These are phyloP conservation scores for Clarias platycephalus DNA, from an alignment of 2,797 vertebrate genomes.

Conservation along the genomic window DNA sequence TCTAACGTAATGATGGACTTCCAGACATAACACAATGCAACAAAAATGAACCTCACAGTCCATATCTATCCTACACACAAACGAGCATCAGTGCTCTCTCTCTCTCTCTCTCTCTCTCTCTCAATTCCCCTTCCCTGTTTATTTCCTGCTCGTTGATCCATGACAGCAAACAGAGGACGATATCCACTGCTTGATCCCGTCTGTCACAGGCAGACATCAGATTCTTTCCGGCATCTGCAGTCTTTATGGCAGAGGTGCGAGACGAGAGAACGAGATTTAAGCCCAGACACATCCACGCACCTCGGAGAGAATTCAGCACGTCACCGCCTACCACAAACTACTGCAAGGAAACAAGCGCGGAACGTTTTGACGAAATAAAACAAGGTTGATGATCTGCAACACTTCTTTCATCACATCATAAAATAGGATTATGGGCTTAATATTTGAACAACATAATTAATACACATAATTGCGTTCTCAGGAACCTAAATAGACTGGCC, in stretches of 20 bases:
- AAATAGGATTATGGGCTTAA: constrained; percentile 36
- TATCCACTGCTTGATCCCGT: constrained; percentile 42
- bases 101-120: constrained; percentile 19
- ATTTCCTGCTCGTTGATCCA: constrained; percentile 52
- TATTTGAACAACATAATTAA: constrained; percentile 40
- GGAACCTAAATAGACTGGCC: constrained; percentile 34
- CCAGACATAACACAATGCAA: constrained; percentile 43
- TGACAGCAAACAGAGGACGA: constrained; percentile 49
- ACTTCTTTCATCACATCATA: not conserved
- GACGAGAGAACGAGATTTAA: constrained; percentile 19
- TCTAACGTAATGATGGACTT: constrained; percentile 43
- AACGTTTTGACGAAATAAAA: not conserved
- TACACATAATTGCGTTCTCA: constrained; percentile 37
- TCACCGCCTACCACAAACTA: not conserved
- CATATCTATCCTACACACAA: constrained; percentile 41
- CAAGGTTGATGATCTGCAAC: not conserved
- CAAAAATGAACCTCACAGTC: constrained; percentile 49
- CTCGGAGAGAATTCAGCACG: not conserved
- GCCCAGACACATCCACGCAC: not conserved
- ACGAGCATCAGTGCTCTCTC: constrained; percentile 16
- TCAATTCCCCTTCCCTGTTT: constrained; percentile 37
- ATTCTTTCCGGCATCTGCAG: constrained; percentile 38
- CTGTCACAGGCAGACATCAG: constrained; percentile 36
- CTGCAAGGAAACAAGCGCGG: not conserved
- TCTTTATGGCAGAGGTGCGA: constrained; percentile 20